A percentile compares a stretch with the other conserved stretches of the same genome.
These are phyloP conservation scores for Plemyria rubiginata DNA, from an alignment of 2,888 invertebrate species.

Conservation along the genomic window DNA sequence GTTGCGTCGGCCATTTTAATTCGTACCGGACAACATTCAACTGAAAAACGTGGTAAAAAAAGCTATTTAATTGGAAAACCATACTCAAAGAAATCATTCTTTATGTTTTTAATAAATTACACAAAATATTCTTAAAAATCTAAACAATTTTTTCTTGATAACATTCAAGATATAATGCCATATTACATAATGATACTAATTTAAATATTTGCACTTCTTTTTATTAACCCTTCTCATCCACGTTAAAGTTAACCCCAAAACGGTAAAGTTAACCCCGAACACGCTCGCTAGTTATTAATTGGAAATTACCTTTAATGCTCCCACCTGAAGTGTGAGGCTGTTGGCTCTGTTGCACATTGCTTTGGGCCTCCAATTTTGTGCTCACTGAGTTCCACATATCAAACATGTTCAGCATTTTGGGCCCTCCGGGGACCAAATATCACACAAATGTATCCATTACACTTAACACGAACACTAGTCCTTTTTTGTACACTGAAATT, in stretches of 20 bases:
- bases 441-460: constrained; percentile 50
- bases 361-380: constrained; percentile 89
- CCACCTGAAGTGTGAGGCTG: constrained; percentile 92
- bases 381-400: constrained; percentile 93
- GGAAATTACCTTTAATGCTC: constrained; percentile 91
- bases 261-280: constrained; percentile 37
- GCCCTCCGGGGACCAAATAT: constrained; percentile 55
- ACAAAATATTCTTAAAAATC: no score
- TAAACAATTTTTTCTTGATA: no score
- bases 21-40: no score
- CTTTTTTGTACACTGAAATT: constrained; percentile 66
- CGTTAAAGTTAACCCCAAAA: neutral
- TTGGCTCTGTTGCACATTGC: constrained; percentile 86
- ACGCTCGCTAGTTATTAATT: constrained; percentile 54
- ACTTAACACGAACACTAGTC: constrained; percentile 49
- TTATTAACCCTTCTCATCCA: neutral
- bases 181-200: neutral
- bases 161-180: neutral
- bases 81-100: no score
- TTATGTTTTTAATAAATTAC: no score
- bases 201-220: neutral
- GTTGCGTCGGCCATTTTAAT: no score
- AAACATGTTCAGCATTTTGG: constrained; percentile 88
- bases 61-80: no score
- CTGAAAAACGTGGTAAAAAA: no score